Base-by-base conservation (phyloP, 2,113 vertebrate species). In the Spea multiplicata region DNA sequence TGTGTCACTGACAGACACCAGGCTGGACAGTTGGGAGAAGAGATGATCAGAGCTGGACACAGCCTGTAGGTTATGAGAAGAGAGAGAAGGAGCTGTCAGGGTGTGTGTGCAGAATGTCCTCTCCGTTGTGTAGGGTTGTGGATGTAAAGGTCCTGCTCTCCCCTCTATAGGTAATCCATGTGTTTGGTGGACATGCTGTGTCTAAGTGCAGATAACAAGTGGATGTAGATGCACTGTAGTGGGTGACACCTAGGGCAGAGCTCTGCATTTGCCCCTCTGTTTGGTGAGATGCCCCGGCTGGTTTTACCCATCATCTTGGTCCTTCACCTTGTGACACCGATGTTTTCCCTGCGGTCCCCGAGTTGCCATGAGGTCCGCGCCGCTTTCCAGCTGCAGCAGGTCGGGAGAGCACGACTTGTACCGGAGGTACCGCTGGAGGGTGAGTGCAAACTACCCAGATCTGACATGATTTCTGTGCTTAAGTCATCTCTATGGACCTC, bases 341-440 rank as follows among this genome's bases (percentile, higher is more conserved):
- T 85, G 68, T 73, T 83, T 83, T 48, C 84, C 74, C 66, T 88
- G 81, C 85, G 88, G 83, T 84, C 90, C 30, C 91, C 95, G 83
- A 96, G 93, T 90, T 96, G 95, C 88, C 92, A 95, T 86, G 95
- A 96, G 84, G 95, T 96, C 84, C 92, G 91, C 84, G 94, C 94
- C 53, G 95, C 93, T 52, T 96, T 95, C 83, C 94, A 96, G 91
- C 83, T 93, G 85, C 93, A 93, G 44, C 93, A 95, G 86, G 93
- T 96, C 82, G 95, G 95, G 2, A 92, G 91, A 49, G 88, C 93
- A 83, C 89, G 92, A 80, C 90, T 94, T 84, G 95, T 96, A 3
- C 95, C 95, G 68, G 95, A 96, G 86, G 89, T 91, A 85, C 95
- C 95, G 85, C 91, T 87, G 57, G 89, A 91, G 90, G 95, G 95